These are phyloP conservation scores for Prionchulus punctatus DNA, from an alignment of 2,888 invertebrate genomes.

Conservation along the genomic window DNA sequence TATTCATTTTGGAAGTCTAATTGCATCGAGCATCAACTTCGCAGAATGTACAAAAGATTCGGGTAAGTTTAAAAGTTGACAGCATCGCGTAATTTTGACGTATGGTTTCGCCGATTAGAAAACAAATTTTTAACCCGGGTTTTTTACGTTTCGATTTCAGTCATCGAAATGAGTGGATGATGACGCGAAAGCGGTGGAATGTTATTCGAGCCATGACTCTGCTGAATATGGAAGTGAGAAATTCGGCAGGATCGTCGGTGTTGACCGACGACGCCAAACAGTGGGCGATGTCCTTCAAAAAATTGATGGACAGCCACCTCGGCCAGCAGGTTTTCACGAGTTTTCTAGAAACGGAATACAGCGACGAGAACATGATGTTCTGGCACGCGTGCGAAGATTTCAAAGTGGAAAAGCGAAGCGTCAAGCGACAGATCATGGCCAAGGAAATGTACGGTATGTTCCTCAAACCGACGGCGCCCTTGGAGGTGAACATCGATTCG, in stretches of 20 bases:
- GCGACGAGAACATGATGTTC: conserved; percentile 4
- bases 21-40: too few relatives aligned
- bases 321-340: not conserved
- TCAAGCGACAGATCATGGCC: not conserved
- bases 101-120: too few relatives aligned
- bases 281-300: not conserved
- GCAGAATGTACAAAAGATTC: too few relatives aligned
- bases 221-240: not conserved
- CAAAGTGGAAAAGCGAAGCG: not conserved
- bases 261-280: too few relatives aligned
- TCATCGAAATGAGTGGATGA: not conserved
- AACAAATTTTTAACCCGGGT: too few relatives aligned
- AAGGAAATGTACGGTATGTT: not conserved
- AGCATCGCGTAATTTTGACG: too few relatives aligned
- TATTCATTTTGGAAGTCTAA: too few relatives aligned
- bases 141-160: too few relatives aligned
- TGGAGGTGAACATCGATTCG: not conserved
- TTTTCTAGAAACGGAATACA: conserved; percentile 2
- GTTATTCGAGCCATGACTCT: not conserved
- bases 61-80: too few relatives aligned
- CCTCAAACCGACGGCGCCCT: not conserved
- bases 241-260: too few relatives aligned
- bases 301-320: not conserved
- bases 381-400: conserved; percentile 4
- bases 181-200: not conserved